Evolutionary conservation across 2,888 invertebrate species (phyloP), one percentile per base, ranked within the genome.

Genomic region (Volucella bombylans): DNA sequence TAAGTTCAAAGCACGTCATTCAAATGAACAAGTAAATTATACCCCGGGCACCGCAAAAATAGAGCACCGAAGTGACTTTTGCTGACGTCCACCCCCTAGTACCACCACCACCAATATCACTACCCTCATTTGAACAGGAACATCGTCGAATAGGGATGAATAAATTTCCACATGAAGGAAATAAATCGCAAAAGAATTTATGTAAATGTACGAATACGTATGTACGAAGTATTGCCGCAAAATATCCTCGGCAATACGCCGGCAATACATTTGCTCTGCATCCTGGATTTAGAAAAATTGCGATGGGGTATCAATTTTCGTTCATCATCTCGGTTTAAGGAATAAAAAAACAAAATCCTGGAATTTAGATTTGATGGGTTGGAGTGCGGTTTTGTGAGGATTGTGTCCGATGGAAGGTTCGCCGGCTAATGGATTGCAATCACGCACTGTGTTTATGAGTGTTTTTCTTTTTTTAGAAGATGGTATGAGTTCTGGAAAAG

Each of bases 1-100:
- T 89, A 89, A 88, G 87, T 87, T 68, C 73, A 73, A 73, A 80
- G 80, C 67, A 80, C 65, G 68, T 73, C 80, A 80, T 72, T 80
- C 73, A 80, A 80, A 73, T 80, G 72, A 73, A 68, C 54, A 61
- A 80, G 73, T 80, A 80, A 80, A 80, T 80, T 80, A 73, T 68
- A 68, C 80, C 73, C 80, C 41, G 47, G 67, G 49, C 49, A 73
- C 67, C 80, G 54, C 73, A 72, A 54, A 67, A 61, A 80, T 73
- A 68, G 61, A 80, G 73, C 71, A 65, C 52, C 59, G 64, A 38
- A 71, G 71, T 45, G 62, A 78, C 61, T 65, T 73, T 45, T 61
- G 31, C 79, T 15, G 65, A 45, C 59, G 41, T 47, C 54, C 14
- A 11, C 11, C 54, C 45, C 6, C 59, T 31, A 31, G 31, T 31